Evolutionary conservation across 2,888 invertebrate species (phyloP).

Genomic region (Lasioglossum leucozonium): DNA sequence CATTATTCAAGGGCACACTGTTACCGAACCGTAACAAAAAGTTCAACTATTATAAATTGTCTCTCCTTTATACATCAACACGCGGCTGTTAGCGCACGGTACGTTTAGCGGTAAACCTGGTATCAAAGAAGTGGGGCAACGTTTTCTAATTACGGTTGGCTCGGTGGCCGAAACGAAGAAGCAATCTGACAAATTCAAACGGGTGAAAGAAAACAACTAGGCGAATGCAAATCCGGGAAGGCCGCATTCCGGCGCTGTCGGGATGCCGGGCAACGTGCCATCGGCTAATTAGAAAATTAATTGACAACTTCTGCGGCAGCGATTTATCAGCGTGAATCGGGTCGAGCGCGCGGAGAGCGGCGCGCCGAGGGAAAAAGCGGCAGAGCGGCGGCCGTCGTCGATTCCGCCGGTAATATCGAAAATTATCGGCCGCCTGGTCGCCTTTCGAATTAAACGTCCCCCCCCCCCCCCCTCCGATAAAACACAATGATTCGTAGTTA

Average conservation of each 20-base stretch:
- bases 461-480: conserved; percentile 34
- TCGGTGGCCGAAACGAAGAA: conserved; percentile 12
- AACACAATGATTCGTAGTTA: conserved; percentile 56
- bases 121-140: background rate
- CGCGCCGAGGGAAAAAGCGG: background rate
- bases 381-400: conserved; percentile 11
- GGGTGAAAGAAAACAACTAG: background rate
- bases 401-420: conserved; percentile 51
- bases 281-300: conserved; percentile 71
- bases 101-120: background rate
- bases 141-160: conserved; percentile 21
- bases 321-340: conserved; percentile 57
- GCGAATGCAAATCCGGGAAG: conserved; percentile 29
- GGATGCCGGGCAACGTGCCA: conserved; percentile 44
- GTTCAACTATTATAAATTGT: background rate
- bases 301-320: conserved; percentile 57
- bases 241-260: conserved; percentile 26
- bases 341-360: background rate
- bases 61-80: background rate
- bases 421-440: conserved; percentile 57
- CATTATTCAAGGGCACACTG: background rate
- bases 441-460: conserved; percentile 55
- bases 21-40: too few relatives aligned
- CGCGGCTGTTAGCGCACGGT: background rate
- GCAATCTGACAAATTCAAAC: conserved; percentile 18